phyloP scores from a whole-genome alignment of 2,113 vertebrate species.

The Xiphias gladius region DNA sequence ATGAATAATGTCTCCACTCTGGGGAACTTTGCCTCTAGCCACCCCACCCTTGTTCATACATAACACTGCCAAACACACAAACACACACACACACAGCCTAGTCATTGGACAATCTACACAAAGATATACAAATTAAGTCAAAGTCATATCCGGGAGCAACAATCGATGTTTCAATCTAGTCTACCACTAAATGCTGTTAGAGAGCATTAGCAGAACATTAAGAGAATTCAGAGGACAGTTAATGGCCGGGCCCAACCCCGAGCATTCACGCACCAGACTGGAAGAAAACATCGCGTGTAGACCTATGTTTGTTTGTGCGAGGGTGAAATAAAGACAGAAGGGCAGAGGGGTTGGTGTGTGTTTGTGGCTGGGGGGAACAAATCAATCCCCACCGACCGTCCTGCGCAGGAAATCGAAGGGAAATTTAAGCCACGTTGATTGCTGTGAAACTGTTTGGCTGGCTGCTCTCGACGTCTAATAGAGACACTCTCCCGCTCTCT shows the following conservation, averaged over 20 bases:
- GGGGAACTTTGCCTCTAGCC: slow-evolving; percentile 28
- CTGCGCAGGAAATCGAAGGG: slow-evolving; percentile 74
- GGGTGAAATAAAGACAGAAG: slow-evolving; percentile 32
- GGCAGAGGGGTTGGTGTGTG: slow-evolving; percentile 1
- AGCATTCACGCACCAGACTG: slow-evolving; percentile 30
- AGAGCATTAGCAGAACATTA: slow-evolving; percentile 76
- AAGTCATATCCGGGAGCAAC: slow-evolving; percentile 70
- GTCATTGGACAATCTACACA: slow-evolving; percentile 36
- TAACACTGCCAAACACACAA: slow-evolving; percentile 15
- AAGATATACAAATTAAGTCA: slow-evolving; percentile 56
- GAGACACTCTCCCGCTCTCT: slow-evolving; percentile 24
- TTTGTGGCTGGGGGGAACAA: slow-evolving; percentile 31
- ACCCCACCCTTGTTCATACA: slow-evolving; percentile 14
- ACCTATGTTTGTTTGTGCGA: slow-evolving; percentile 1
- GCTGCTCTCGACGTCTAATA: slow-evolving; percentile 47
- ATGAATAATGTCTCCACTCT: slow-evolving; percentile 58
- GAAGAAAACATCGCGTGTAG: slow-evolving; percentile 15
- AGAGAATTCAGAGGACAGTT: slow-evolving; percentile 58
- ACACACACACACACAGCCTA: slow-evolving; percentile 6
- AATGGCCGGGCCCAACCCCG: slow-evolving; percentile 40
- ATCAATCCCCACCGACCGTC: slow-evolving; percentile 69
- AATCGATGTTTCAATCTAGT: slow-evolving; percentile 67
- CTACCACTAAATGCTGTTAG: slow-evolving; percentile 72
- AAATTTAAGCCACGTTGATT: slow-evolving; percentile 70
- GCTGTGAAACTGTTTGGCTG: slow-evolving; percentile 64